phyloP scores from a whole-genome alignment of 1,140 invertebrate genomes.

The Saxidomus purpurata region DNA sequence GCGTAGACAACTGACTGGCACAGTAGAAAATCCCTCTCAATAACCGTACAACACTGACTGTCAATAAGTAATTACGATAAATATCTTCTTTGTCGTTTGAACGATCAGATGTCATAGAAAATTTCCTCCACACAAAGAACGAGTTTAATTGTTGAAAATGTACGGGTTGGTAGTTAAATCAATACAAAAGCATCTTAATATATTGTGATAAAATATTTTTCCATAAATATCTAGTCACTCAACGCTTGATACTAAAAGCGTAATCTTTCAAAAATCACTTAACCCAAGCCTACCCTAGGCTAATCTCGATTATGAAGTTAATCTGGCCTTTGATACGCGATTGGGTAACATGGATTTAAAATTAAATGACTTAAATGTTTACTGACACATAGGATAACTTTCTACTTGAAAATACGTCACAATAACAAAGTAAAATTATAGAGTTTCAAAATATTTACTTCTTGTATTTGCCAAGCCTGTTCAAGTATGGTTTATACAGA shows the following conservation, averaged over 20 bases:
- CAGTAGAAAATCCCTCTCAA: not conserved
- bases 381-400: not conserved
- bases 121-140: not conserved
- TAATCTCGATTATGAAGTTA: constrained; percentile 45
- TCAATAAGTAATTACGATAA: constrained; percentile 27
- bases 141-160: not conserved
- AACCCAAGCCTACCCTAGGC: not conserved
- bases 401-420: not conserved
- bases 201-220: not conserved
- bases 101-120: constrained; percentile 37
- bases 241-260: constrained; percentile 19
- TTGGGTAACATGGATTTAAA: not conserved
- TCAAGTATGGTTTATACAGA: no score
- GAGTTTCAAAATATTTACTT: not conserved
- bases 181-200: constrained; percentile 1
- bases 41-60: not conserved
- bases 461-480: not conserved
- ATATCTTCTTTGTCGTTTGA: not conserved
- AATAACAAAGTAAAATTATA: not conserved
- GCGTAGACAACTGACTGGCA: not conserved
- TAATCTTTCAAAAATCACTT: constrained; percentile 46
- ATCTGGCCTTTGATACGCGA: constrained; percentile 17
- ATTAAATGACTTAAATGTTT: not conserved
- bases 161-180: not conserved
- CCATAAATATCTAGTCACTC: not conserved